Conservation (phyloP, 2,797 vertebrate genomes). For the Sebastes trivittatus region DNA sequence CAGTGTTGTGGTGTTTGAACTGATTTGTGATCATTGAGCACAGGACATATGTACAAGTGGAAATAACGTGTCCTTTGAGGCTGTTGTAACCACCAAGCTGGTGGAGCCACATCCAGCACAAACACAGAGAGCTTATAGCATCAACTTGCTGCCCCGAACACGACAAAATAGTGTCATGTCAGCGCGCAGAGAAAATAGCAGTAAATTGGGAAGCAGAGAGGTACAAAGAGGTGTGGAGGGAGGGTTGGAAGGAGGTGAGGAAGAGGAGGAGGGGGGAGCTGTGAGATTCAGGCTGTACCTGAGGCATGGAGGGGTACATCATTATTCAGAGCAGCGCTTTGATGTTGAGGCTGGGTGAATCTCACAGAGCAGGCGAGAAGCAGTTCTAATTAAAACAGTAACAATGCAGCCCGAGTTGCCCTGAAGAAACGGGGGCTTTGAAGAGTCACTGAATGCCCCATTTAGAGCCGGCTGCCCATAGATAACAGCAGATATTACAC, state of each 20-base stretch:
- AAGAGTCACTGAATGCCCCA: conserved; percentile 76
- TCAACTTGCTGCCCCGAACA: conserved; percentile 37
- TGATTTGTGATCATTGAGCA: neutral
- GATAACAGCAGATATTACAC: conserved; percentile 64
- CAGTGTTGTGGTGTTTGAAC: neutral
- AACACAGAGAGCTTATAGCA: neutral
- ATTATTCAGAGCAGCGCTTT: conserved; percentile 78
- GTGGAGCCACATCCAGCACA: neutral
- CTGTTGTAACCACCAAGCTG: neutral
- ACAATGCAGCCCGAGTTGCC: conserved; percentile 70
- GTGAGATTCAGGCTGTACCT: conserved; percentile 73
- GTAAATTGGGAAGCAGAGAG: conserved; percentile 55
- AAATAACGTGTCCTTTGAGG: conserved; percentile 7
- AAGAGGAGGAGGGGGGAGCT: neutral
- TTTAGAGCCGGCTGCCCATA: conserved; percentile 68
- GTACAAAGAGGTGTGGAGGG: conserved; percentile 59
- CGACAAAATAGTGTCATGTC: conserved; percentile 70
- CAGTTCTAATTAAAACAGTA: conserved; percentile 79
- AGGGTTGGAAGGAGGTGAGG: conserved; percentile 22
- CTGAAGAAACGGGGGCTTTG: conserved; percentile 70
- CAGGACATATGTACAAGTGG: neutral
- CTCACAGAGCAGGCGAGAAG: conserved; percentile 69
- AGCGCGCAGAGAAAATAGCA: conserved; percentile 58
- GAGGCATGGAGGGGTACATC: conserved; percentile 73
- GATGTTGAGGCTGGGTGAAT: conserved; percentile 76